Evolutionary conservation across 2,113 vertebrate genomes (phyloP), one percentile per base, ranked within the genome.

Genomic region (Sceloporus tristichus): DNA sequence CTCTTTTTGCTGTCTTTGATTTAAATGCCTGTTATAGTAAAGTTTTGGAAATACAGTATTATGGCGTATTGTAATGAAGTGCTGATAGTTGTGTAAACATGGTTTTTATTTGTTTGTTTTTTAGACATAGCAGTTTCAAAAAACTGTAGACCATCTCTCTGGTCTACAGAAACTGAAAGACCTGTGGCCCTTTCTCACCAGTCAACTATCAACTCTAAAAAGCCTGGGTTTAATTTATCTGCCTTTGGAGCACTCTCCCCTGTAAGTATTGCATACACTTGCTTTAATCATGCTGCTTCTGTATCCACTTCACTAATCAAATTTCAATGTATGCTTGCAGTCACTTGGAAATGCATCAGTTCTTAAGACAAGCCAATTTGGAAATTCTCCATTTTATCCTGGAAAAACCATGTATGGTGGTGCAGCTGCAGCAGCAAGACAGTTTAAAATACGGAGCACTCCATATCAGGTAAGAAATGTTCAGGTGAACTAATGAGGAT

Each of bases 341-440:
- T 96, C 98, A 2, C 95, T 98, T 93, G 97, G 98, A 94, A 99
- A 97, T 95, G 97, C 95, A 92, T 98, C 98, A 66, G 66, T 97
- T 93, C 95, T 98, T 90, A 99, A 98, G 96, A 98, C 98, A 85
- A 98, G 98, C 91, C 98, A 98, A 79, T 97, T 98, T 88, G 98
- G 99, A 54, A 98, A 99, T 95, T 99, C 99, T 86, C 98, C 98
- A 1, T 99, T 98, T 96, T 99, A 99, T 93, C 98, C 98, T 77
- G 99, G 99, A 85, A 99, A 99, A 96, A 99, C 99, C 38, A 98
- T 94, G 0, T 99, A 99, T 0, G 99, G 99, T 71, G 99, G 99
- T n/a, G 98, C 98, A 81, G 97, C 99, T 83, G 98, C 96, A 82
- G 96, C 98, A 78, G 93, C 94, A 19, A 97, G 97, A 90, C 96